These are phyloP conservation scores for Lophotriccus pileatus DNA, from an alignment of 2,797 vertebrate genomes.

Conservation along the genomic window DNA sequence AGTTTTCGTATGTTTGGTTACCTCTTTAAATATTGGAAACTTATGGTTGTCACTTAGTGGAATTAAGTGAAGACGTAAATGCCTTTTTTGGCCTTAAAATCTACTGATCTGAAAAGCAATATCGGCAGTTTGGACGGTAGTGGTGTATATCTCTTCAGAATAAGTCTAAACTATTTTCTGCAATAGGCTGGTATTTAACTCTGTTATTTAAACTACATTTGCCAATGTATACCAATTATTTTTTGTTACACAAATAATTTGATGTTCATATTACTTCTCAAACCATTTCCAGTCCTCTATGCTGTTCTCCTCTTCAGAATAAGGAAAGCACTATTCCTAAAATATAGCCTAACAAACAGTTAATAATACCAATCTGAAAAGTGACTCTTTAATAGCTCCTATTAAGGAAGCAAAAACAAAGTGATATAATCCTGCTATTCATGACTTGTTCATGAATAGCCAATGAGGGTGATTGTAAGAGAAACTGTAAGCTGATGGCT, in stretches of 20 bases:
- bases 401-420: slow-evolving; percentile 63
- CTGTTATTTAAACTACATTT: background rate
- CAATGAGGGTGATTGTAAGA: slow-evolving; percentile 44
- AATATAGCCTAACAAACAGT: slow-evolving; percentile 46
- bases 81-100: background rate
- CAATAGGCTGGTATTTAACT: background rate
- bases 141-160: background rate
- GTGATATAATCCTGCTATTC: slow-evolving; percentile 41
- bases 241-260: slow-evolving; percentile 42
- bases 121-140: background rate
- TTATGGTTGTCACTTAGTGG: background rate
- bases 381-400: slow-evolving; percentile 53
- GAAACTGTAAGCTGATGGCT: slow-evolving; percentile 53
- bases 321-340: slow-evolving; percentile 51
- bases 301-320: background rate
- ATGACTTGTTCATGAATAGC: slow-evolving; percentile 42
- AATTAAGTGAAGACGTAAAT: background rate
- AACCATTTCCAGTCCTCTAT: slow-evolving; percentile 4
- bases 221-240: slow-evolving; percentile 31
- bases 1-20: background rate
- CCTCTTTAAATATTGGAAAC: background rate
- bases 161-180: background rate
- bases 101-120: background rate
- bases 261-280: slow-evolving; percentile 33
- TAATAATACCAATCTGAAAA: slow-evolving; percentile 56